Percentiles rank a stretch among this genome's conserved stretches.
Evolutionary conservation across 2,888 invertebrate genomes (phyloP).

Genomic region (Acanthoscelides obtectus): DNA sequence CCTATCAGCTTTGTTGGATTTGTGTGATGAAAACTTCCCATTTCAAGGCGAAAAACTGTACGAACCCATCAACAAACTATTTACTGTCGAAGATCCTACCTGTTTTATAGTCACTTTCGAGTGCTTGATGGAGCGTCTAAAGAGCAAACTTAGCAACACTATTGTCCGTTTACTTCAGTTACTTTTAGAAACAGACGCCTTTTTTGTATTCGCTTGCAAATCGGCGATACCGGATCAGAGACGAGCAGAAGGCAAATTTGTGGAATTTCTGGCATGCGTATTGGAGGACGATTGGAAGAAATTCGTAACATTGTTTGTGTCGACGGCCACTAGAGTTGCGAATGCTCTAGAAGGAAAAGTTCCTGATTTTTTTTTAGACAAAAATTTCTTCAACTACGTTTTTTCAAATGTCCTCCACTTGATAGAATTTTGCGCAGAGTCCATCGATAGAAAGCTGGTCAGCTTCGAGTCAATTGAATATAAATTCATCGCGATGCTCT

Average conservation of each 20-base stretch:
- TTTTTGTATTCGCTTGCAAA: not conserved
- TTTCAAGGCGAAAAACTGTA: slow-evolving; percentile 43
- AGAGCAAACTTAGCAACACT: no score
- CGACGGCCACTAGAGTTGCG: slow-evolving; percentile 66
- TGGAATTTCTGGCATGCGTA: no score
- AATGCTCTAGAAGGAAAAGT: slow-evolving; percentile 58
- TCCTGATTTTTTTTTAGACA: slow-evolving; percentile 55
- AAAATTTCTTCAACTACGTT: slow-evolving; percentile 56
- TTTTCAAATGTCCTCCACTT: slow-evolving; percentile 57
- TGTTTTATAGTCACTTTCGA: slow-evolving; percentile 50
- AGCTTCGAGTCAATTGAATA: slow-evolving; percentile 38
- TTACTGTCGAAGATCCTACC: slow-evolving; percentile 53
- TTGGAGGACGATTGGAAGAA: slow-evolving; percentile 36
- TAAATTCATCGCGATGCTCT: slow-evolving; percentile 38
- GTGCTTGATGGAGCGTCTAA: slow-evolving; percentile 9
- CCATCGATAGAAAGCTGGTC: slow-evolving; percentile 33
- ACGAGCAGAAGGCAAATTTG: no score
- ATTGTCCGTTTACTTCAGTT: slow-evolving; percentile 47
- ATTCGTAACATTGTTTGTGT: slow-evolving; percentile 59
- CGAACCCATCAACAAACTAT: slow-evolving; percentile 46
- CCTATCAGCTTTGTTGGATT: slow-evolving; percentile 49
- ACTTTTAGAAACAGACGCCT: slow-evolving; percentile 28
- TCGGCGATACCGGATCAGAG: not conserved
- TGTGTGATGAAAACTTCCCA: slow-evolving; percentile 59
- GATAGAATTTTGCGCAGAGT: slow-evolving; percentile 56